Evolutionary conservation across 2,797 vertebrate species (phyloP), one percentile per base, ranked within the genome.

Genomic region (Lateolabrax maculatus): DNA sequence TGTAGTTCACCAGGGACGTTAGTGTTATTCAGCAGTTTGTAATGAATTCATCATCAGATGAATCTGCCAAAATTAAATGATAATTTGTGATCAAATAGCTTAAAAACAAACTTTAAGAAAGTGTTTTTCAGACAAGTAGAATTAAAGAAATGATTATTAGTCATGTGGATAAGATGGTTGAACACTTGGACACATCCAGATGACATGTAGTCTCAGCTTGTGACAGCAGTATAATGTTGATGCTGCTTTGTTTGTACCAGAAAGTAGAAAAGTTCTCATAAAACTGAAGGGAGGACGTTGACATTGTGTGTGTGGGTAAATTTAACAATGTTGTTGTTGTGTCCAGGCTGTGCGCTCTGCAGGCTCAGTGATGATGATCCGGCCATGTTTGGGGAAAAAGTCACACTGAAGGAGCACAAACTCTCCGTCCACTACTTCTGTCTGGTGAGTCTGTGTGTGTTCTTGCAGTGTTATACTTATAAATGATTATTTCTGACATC

Each of bases 341-440:
- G 19, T 77, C 57, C 81, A 99, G 98, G 88, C 61, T 99, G 98
- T 90, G 93, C 89, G 84, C 94, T 99, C 63, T 99, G 98, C 90
- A 95, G 94, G 79, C 91, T 90, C 77, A 83, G 79, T 77, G 97
- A 98, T 53, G 95, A 99, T 71, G 96, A 96, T 78, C 96, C 96
- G n/a, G 95, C 96, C 75, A 93, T 97, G 81, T 98, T 97, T 58
- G 98, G 98, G 53, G 97, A 99, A 72, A 99, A 97, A 87, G 95
- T 96, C 69, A 96, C 93, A 18, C 90, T 96, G 5, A 71, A 93
- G 46, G 92, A 97, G 37, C 92, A 95, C 69, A 94, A 95, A 31
- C 89, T 98, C 27, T 97, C 96, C 25, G 93, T 98, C 73, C 98
- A 99, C 92, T 98, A 98, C 90, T 96, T 98, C 84, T 99, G 98